Evolutionary conservation across 1,140 invertebrate genomes (phyloP), one percentile per base, ranked within the genome.

Genomic region (Samia ricini): DNA sequence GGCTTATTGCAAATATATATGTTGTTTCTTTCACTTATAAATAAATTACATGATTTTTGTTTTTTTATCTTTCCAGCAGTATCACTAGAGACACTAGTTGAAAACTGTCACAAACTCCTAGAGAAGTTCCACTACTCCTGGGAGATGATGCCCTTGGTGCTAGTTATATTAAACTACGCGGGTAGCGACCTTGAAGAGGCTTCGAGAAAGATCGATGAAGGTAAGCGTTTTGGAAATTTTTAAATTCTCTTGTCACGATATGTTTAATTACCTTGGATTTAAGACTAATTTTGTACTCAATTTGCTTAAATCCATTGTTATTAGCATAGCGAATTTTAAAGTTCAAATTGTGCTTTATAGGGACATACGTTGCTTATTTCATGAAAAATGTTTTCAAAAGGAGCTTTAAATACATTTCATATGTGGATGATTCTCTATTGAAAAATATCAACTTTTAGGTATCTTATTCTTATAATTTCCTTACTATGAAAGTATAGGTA

Each of bases 121-220:
- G 92, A 95, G 71, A 93, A 92, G 83, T 95, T 95, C 86, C 92
- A 93, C 71, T 94, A 94, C 82, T 92, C 94, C 1, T 94, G 93
- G 92, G 94, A 95, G 75, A 93, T 94, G 91, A 92, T 95, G 91
- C 93, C 94, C 7, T 77, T 95, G 21, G 93, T 95, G 86, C 94
- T 94, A 80, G 92, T 93, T 69, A 94, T 95, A 77, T 89, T 95
- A 50, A 95, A 95, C 74, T 93, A 94, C 72, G 93, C 93, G 21
- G 89, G 92, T 56, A 92, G 91, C 33, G 94, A 95, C 78, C 83
- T 95, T 5, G 93, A 95, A 70, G 93, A 94, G 81, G 94, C 94
- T 24, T 92, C 93, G 20, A 86, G 92, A 64, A 92, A 94, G 68
- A 95, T 95, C 72, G 91, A 93, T 61, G 93, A 95, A 92, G 94